Evolutionary conservation across 2,797 vertebrate species (phyloP), one percentile per base, ranked within the genome.

Genomic region (Aplochiton taeniatus): DNA sequence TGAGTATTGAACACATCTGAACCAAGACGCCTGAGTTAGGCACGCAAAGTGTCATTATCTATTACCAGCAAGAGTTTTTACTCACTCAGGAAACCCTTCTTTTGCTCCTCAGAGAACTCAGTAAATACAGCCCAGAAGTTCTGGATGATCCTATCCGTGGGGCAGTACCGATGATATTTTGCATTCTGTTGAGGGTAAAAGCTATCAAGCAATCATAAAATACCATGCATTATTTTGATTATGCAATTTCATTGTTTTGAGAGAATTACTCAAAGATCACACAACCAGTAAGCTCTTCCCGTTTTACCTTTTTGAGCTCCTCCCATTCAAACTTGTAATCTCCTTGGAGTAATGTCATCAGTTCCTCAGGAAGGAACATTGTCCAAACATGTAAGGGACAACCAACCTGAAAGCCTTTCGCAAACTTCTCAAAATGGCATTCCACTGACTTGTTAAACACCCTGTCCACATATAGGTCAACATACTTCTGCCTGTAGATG

Each of bases 321-420:
- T 94, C 93, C 49, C 93, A 69, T 4, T 58, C 48, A n/a, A 58
- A 63, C 54, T 18, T 14, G 19, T 64, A 53, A 11, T 63, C 68
- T 53, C 68, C 68, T 6, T 63, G 54, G 11, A 69, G 54, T 20
- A 59, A 18, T 44, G 19, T 90, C 79, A 93, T 93, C 73, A 95
- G 75, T 73, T 95, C 93, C 0, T 90, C 92, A 59, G 93, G 94
- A 49, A 94, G 93, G 76, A 94, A 95, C 65, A 95, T 54, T 63
- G 58, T 84, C 85, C 89, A 90, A 0, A 0, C 65, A 4, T 4
- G 9, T 68, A 48, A 43, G 49, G 87, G 87, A 60, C 83, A 89
- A 63, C 80, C 85, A 70, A 50, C 68, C 58, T 58, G 61, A 83
- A 91, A 90, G 4, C 88, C 89, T 54, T 0, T 0, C 63, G 18